Evolutionary conservation across 2,797 vertebrate species (phyloP).

Genomic region (Chelon auratus): DNA sequence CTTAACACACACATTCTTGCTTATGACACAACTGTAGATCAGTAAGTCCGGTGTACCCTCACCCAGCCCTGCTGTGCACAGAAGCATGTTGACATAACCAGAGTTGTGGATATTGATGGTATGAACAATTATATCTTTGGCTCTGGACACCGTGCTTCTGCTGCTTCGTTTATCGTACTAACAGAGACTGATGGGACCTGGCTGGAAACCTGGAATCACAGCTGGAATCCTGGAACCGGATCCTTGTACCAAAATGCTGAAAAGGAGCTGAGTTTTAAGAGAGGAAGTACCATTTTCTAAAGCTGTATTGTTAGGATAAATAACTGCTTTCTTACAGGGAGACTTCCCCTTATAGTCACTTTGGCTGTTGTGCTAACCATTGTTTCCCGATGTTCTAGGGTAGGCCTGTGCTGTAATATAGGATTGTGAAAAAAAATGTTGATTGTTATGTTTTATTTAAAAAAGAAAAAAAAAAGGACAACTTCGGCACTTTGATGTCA

Average conservation of each 20-base stretch:
- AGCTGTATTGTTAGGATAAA: constrained; percentile 66
- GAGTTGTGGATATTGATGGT: constrained; percentile 24
- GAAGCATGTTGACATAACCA: constrained; percentile 40
- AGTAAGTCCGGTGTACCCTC: constrained; percentile 43
- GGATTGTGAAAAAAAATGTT: constrained; percentile 78
- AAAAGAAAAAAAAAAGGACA: constrained; percentile 52
- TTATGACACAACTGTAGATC: constrained; percentile 80
- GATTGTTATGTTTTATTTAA: constrained; percentile 76
- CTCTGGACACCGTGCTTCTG: constrained; percentile 46
- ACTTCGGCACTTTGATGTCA: constrained; percentile 79
- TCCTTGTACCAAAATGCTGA: constrained; percentile 69
- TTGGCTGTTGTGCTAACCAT: constrained; percentile 85
- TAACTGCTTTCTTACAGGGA: constrained; percentile 81
- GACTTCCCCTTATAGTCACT: constrained; percentile 73
- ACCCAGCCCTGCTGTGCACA: constrained; percentile 42
- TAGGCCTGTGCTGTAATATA: constrained; percentile 86
- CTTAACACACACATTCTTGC: constrained; percentile 48
- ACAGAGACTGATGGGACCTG: constrained; percentile 47
- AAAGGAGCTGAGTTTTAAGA: constrained; percentile 63
- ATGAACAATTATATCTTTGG: constrained; percentile 37
- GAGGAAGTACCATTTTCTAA: constrained; percentile 79
- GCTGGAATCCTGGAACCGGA: constrained; percentile 57
- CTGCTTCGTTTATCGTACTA: constrained; percentile 35
- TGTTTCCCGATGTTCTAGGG: constrained; percentile 83
- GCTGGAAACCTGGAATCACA: constrained; percentile 59